A percentile compares a stretch with the other conserved stretches of the same genome.
These are phyloP conservation scores for Poeciliopsis retropinna DNA, from an alignment of 2,113 vertebrate genomes.

Conservation along the genomic window DNA sequence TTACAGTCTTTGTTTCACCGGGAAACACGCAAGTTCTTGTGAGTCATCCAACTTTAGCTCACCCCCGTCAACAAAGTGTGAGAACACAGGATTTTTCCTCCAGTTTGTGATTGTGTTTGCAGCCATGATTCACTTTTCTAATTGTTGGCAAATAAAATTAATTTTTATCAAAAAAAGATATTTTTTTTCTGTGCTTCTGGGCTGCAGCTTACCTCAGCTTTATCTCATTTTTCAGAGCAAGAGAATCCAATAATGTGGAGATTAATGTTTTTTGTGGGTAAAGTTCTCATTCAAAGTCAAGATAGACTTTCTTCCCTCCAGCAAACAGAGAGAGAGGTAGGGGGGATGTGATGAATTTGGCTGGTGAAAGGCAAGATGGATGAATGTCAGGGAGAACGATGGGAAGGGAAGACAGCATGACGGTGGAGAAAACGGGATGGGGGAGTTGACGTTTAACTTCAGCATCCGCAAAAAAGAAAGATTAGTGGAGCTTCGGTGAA, in stretches of 20 bases:
- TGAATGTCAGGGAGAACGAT: slow-evolving; percentile 34
- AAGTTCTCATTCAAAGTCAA: slow-evolving; percentile 58
- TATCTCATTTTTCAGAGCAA: slow-evolving; percentile 38
- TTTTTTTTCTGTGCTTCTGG: slow-evolving; percentile 14
- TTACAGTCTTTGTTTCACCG: slow-evolving; percentile 49
- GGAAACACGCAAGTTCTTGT: slow-evolving; percentile 27
- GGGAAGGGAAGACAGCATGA: not conserved
- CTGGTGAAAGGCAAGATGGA: slow-evolving; percentile 47
- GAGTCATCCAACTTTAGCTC: slow-evolving; percentile 41
- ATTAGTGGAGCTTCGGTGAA: slow-evolving; percentile 22
- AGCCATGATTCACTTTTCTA: slow-evolving; percentile 11
- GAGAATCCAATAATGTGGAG: slow-evolving; percentile 40
- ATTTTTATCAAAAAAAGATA: slow-evolving; percentile 17
- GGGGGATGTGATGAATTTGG: slow-evolving; percentile 41
- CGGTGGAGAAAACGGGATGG: not conserved
- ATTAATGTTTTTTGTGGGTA: slow-evolving; percentile 54
- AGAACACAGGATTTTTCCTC: not conserved
- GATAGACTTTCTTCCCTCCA: slow-evolving; percentile 3
- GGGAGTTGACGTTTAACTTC: slow-evolving; percentile 35
- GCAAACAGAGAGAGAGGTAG: not conserved
- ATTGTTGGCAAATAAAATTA: slow-evolving; percentile 8
- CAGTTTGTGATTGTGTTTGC: not conserved
- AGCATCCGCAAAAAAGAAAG: slow-evolving; percentile 26
- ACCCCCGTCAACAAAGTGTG: not conserved
- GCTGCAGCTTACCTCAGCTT: slow-evolving; percentile 42